phyloP scores from a whole-genome alignment of 2,113 vertebrate species.

The Heterocephalus glaber region DNA sequence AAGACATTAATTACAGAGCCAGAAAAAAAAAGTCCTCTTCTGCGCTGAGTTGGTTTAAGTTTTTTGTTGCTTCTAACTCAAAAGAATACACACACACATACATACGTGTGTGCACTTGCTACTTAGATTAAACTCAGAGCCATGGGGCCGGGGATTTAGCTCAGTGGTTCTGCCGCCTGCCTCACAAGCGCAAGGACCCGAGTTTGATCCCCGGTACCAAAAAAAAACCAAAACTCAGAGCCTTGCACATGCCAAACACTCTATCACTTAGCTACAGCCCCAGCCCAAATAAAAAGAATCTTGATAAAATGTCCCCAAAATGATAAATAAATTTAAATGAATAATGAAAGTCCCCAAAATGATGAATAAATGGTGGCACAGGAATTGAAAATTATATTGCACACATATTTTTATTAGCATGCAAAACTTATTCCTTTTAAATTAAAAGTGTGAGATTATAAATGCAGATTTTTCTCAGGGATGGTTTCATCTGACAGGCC shows the following conservation, averaged over 20 bases:
- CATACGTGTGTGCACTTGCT: too few species aligned
- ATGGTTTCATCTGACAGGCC: neutral
- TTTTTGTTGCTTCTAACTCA: neutral
- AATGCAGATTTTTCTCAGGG: neutral
- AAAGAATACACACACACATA: neutral
- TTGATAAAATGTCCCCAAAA: neutral
- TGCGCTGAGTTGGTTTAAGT: neutral
- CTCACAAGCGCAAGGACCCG: too few species aligned
- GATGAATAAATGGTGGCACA: neutral
- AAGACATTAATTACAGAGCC: neutral
- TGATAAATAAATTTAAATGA: too few species aligned
- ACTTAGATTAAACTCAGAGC: neutral
- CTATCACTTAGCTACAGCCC: neutral
- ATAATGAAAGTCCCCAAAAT: neutral
- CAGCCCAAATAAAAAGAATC: neutral
- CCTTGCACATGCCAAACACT: neutral
- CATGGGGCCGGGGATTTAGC: too few species aligned
- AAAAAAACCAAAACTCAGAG: too few species aligned
- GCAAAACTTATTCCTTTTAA: neutral
- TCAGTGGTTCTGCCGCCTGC: too few species aligned
- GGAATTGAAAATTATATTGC: neutral
- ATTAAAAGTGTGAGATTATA: neutral
- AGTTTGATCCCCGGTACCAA: too few species aligned
- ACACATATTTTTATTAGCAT: neutral
- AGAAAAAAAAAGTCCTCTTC: neutral